Conservation (phyloP, 37 sponge, comb jelly and placozoan genomes). For the Axinella damicornis region DNA sequence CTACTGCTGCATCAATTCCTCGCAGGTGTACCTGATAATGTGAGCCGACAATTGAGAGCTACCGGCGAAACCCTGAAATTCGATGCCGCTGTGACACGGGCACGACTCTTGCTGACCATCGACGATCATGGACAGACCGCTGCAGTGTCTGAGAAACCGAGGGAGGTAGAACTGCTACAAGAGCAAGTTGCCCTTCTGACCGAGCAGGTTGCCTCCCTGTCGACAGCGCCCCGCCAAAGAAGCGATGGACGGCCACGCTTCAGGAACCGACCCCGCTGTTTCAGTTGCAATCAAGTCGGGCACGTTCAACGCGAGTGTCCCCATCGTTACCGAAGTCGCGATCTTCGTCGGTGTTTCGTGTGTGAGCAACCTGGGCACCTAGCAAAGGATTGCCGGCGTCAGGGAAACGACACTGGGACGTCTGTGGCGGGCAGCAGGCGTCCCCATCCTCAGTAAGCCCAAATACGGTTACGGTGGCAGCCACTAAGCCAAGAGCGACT, state of each 20-base stretch:
- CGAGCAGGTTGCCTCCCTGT: slow-evolving; percentile 50
- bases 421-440: slow-evolving; percentile 33
- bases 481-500: slow-evolving; percentile 6
- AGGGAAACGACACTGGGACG: slow-evolving; percentile 60
- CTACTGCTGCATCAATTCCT: slow-evolving; percentile 62
- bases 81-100: slow-evolving; percentile 21
- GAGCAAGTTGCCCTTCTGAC: slow-evolving; percentile 30
- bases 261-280: slow-evolving; percentile 7
- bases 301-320: slow-evolving; percentile 46
- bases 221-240: neutral
- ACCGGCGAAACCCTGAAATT: slow-evolving; percentile 32
- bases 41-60: slow-evolving; percentile 41
- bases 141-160: neutral
- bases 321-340: neutral
- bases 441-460: slow-evolving; percentile 28
- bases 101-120: slow-evolving; percentile 24
- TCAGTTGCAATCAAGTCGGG: slow-evolving; percentile 10
- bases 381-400: slow-evolving; percentile 11
- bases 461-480: neutral
- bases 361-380: slow-evolving; percentile 33
- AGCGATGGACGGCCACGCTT: neutral
- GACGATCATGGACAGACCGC: neutral
- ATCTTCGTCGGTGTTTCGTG: neutral
- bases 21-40: too few relatives aligned
- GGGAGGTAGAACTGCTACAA: neutral